These are phyloP conservation scores for Neolamprologus cancellatus DNA, from an alignment of 2,113 vertebrate species.

Conservation along the genomic window DNA sequence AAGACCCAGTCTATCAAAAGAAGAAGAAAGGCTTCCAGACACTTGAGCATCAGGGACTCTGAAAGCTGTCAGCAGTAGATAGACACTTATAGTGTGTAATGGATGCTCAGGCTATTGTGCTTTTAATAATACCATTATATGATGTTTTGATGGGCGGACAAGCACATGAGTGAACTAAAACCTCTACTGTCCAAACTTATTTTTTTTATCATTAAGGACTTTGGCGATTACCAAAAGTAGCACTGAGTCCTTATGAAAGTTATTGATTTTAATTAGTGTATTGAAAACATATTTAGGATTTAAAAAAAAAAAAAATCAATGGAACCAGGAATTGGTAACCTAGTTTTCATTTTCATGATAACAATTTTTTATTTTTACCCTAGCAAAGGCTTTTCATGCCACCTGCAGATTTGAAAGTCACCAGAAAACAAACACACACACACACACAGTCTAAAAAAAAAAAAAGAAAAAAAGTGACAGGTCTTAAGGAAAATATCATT, in stretches of 20 bases:
- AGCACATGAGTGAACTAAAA: neutral
- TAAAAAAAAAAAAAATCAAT: neutral
- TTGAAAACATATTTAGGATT: neutral
- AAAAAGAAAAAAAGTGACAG: too few relatives aligned
- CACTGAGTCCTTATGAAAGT: neutral
- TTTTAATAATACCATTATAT: neutral
- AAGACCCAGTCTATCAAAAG: slow-evolving; percentile 46
- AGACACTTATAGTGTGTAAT: slow-evolving; percentile 26
- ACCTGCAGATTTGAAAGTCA: neutral
- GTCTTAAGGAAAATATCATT: neutral
- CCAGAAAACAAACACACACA: neutral
- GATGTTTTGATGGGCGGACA: neutral
- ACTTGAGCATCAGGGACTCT: slow-evolving; percentile 36
- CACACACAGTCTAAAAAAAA: too few relatives aligned
- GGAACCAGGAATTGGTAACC: neutral
- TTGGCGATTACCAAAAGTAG: neutral
- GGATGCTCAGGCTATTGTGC: slow-evolving; percentile 17
- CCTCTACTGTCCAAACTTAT: neutral
- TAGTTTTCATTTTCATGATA: neutral
- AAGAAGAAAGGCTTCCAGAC: slow-evolving; percentile 46
- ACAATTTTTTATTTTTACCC: neutral
- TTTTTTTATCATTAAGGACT: neutral
- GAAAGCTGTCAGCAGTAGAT: slow-evolving; percentile 39
- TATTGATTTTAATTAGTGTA: neutral
- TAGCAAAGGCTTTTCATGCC: neutral